Evolutionary conservation across 1,140 invertebrate genomes (phyloP).

Genomic region (Bombyx mandarina): DNA sequence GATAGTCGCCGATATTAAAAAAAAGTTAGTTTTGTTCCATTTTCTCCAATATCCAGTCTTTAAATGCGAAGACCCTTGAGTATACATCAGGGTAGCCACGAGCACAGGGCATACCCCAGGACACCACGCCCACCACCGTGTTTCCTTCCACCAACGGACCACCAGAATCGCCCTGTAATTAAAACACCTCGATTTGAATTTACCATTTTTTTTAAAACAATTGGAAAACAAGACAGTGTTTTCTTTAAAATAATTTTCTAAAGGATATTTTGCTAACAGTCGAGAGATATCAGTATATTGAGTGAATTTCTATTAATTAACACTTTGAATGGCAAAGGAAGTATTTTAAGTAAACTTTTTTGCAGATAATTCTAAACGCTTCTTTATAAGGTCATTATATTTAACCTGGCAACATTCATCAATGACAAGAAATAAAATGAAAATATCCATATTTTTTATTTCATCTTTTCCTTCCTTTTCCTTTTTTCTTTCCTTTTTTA

Average conservation of each 20-base stretch:
- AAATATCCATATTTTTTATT: too few species aligned
- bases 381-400: too few species aligned
- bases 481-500: too few species aligned
- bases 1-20: too few species aligned
- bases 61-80: constrained; percentile 69
- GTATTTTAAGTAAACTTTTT: too few species aligned
- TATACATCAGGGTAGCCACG: constrained; percentile 75
- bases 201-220: background rate
- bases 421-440: too few species aligned
- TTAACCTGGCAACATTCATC: too few species aligned
- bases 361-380: too few species aligned
- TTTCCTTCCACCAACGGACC: constrained; percentile 52
- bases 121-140: constrained; percentile 70
- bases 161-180: constrained; percentile 52
- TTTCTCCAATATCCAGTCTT: constrained; percentile 48
- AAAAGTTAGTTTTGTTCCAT: constrained; percentile 9
- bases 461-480: too few species aligned
- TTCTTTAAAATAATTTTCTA: background rate
- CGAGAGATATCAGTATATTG: too few species aligned
- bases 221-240: background rate
- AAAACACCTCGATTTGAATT: background rate
- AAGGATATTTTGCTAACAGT: background rate
- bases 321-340: too few species aligned
- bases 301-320: too few species aligned
- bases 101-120: constrained; percentile 74